Percentiles rank a stretch among this genome's conserved stretches.
Evolutionary conservation across 53 echinoderm and acorn worm species (phyloP).

Genomic region (Zoroaster sp.): DNA sequence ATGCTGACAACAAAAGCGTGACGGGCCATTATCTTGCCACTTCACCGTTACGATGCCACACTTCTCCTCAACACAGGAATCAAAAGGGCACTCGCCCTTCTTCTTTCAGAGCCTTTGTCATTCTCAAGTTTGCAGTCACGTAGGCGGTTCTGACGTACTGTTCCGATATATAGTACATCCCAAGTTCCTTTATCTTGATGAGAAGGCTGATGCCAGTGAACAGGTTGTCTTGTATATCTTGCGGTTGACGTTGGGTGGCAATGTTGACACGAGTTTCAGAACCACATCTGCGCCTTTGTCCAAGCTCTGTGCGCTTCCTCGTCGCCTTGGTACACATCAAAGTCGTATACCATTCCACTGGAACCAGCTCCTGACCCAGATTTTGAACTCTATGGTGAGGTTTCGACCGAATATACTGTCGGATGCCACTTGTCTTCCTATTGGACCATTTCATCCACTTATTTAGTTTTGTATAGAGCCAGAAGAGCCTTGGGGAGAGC

Average conservation of each 20-base stretch:
- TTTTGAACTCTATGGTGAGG: constrained; percentile 62
- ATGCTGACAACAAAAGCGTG: too few species aligned
- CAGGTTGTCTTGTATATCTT: constrained; percentile 60
- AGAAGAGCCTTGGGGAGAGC: too few species aligned
- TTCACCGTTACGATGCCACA: too few species aligned
- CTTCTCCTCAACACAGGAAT: too few species aligned
- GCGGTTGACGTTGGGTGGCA: background rate
- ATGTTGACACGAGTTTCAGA: constrained; percentile 6
- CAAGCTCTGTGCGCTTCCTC: constrained; percentile 8
- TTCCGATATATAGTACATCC: constrained; percentile 23
- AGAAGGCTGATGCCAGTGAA: constrained; percentile 33
- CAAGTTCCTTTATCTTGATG: constrained; percentile 13
- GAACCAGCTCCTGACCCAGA: constrained; percentile 45
- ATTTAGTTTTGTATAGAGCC: too few species aligned
- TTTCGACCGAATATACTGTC: constrained; percentile 17
- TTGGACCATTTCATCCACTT: constrained; percentile 7
- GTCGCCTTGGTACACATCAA: constrained; percentile 52
- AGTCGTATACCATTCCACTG: constrained; percentile 21
- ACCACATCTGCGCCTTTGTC: constrained; percentile 46
- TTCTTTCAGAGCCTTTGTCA: constrained; percentile 34
- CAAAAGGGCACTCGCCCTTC: constrained; percentile 34
- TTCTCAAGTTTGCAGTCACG: constrained; percentile 12
- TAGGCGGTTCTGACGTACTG: constrained; percentile 45
- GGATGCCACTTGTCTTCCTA: constrained; percentile 34
- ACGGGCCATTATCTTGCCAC: too few species aligned